Evolutionary conservation across 2,113 vertebrate species (phyloP), one percentile per base, ranked within the genome.

Genomic region (Misgurnus anguillicaudatus): DNA sequence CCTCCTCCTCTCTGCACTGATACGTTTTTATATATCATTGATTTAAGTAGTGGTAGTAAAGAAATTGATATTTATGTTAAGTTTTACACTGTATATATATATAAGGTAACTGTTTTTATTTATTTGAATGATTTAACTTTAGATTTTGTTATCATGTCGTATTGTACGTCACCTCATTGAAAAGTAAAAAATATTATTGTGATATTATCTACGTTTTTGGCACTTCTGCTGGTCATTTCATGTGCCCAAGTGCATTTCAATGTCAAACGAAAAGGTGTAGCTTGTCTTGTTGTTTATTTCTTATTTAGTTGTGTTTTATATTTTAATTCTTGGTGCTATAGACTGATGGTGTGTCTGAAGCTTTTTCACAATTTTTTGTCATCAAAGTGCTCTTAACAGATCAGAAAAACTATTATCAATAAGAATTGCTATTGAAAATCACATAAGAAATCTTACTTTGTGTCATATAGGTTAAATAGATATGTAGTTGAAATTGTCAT

Each of bases 1-100:
- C 92, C 0, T 94, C 14, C 16, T 57, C 96, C 58, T 93, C 95
- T 47, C 90, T 95, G 87, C 94, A 95, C 91, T 96, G 75, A 85
- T 39, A n/a, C 41, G 13, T 51, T 73, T 13, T 24, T 31, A 13
- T 4, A 58, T 39, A 36, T 31, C 3, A n/a, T 21, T 24, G 11
- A 9, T 51, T 51, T 19, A 21, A 9, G 45, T 5, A 62, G 68
- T 66, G 38, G 45, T 75, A 39, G 11, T 55, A 42, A 36, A 11
- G 16, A 24, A 62, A 68, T 55, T 79, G 17, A 53, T n/a, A 79
- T 51, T 41, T 7, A 42, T 72, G 64, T 53, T 41, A 47, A 21
- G 51, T 74, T 79, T 79, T 72, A 64, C 51, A 63, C 6, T 78
- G 45, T 85, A 48, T 70, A 69, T 70, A 60, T 73, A 24, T 53